Conservation (phyloP, 2,888 invertebrate genomes). For the Patella ulyssiponensis region DNA sequence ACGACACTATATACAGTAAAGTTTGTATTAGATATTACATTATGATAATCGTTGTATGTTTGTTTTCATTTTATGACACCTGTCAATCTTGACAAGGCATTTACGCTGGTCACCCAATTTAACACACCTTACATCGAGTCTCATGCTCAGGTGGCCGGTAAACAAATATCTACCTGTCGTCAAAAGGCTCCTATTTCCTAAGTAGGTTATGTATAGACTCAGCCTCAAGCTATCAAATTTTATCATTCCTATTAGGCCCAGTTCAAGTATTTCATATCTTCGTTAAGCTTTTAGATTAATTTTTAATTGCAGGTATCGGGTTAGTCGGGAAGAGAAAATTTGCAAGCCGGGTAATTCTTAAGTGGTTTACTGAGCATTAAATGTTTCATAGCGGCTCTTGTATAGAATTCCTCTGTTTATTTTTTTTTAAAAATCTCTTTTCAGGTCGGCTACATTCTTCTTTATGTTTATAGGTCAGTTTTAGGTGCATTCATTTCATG, state of each 20-base stretch:
- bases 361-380: too few species aligned
- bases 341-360: too few species aligned
- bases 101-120: not conserved
- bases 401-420: too few species aligned
- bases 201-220: slow-evolving; percentile 3
- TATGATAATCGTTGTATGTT: not conserved
- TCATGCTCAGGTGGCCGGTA: not conserved
- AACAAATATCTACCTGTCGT: slow-evolving; percentile 6
- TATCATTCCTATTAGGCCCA: not conserved
- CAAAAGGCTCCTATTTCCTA: slow-evolving; percentile 4
- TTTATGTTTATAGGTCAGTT: too few species aligned
- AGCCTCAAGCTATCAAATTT: slow-evolving; percentile 9
- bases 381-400: too few species aligned
- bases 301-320: slow-evolving; percentile 1
- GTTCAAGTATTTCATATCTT: not conserved
- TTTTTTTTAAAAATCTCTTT: too few species aligned
- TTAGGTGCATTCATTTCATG: too few species aligned
- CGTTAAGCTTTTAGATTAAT: slow-evolving; percentile 11
- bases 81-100: not conserved
- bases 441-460: too few species aligned
- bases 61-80: not conserved
- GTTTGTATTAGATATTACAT: not conserved
- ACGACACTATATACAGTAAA: too few species aligned
- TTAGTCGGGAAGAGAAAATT: not conserved
- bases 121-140: not conserved